Conservation (phyloP, 2,797 vertebrate genomes). For the Pseudochromis fuscus region DNA sequence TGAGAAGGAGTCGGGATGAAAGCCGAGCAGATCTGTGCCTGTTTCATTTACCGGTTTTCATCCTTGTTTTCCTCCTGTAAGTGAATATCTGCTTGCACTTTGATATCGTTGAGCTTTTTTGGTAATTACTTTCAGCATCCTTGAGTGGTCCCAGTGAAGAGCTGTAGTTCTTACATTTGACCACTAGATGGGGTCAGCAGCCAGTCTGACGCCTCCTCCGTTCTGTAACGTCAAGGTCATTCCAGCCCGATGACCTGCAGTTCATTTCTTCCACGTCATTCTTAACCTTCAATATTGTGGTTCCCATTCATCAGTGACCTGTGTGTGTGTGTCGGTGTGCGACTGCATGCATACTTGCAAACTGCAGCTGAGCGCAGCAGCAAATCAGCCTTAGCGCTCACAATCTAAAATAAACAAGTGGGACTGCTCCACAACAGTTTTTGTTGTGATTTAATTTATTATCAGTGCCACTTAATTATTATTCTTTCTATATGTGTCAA, state of each 20-base stretch:
- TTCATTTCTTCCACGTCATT: conserved; percentile 7
- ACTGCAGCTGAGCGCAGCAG: conserved; percentile 34
- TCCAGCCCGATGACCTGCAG: conserved; percentile 24
- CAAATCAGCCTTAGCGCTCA: conserved; percentile 65
- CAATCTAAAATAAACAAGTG: conserved; percentile 17
- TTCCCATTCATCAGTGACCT: conserved; percentile 36
- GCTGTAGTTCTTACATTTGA: conserved; percentile 38
- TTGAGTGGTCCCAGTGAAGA: not conserved
- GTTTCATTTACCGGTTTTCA: conserved; percentile 33
- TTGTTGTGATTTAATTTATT: conserved; percentile 61
- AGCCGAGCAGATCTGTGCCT: conserved; percentile 56
- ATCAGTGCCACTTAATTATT: conserved; percentile 72
- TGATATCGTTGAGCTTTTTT: conserved; percentile 20
- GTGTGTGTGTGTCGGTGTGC: conserved; percentile 29
- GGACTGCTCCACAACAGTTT: conserved; percentile 26
- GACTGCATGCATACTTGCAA: conserved; percentile 27
- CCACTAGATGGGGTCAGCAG: conserved; percentile 76
- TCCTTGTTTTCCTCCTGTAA: conserved; percentile 3
- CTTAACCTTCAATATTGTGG: conserved; percentile 22
- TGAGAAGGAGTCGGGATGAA: conserved; percentile 20
- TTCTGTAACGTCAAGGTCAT: conserved; percentile 49
- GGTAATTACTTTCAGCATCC: conserved; percentile 3
- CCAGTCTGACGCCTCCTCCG: conserved; percentile 30
- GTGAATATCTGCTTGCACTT: conserved; percentile 42
- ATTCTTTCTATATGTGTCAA: conserved; percentile 56